Evolutionary conservation across 2,888 invertebrate genomes (phyloP), one percentile per base, ranked within the genome.

Genomic region (Sesamia inferens): DNA sequence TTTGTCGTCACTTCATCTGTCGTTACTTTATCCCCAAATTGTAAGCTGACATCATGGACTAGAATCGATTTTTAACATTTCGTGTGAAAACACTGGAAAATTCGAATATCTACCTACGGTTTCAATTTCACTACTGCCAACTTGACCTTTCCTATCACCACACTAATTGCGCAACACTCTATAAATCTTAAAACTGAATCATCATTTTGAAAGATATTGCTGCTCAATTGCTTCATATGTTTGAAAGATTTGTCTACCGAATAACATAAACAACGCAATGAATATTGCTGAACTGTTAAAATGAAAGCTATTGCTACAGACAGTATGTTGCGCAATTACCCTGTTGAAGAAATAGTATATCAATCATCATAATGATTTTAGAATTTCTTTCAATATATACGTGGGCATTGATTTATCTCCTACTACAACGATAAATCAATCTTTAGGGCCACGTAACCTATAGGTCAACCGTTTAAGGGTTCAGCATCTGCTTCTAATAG

Each of bases 1-100:
- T 57, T 61, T 80, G 61, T 85, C 87, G 55, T 65, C 87, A 64
- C 78, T 58, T 58, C 67, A 63, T 87, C 70, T 77, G 74, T 85
- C 77, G 31, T 74, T 68, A 65, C 51, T 65, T 71, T 66, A 73
- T 51, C 11, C 14, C 16, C n/a, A 68, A 73, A 73, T 22, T 65
- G 13, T 6, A 8, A 14, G 11, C 54, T 71, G 57, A 78, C 64
- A 39, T 82, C 79, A 79, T 72, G n/a, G 39, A 4, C 42, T 22
- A 11, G 11, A 39, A 39, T 39, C 7, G 39, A 5, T 47, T 68
- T 72, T 57, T 57, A 57, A 16, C 8, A 47, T 61, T 66, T 54
- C n/a, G 47, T 71, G 48, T 71, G 51, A 4, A 61, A 64, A 48
- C 2, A 22, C 58, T 51, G 42, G 24, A 13, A 55, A 16, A 31